These are phyloP conservation scores for Uria aalge DNA, from an alignment of 2,113 vertebrate species.

Conservation along the genomic window DNA sequence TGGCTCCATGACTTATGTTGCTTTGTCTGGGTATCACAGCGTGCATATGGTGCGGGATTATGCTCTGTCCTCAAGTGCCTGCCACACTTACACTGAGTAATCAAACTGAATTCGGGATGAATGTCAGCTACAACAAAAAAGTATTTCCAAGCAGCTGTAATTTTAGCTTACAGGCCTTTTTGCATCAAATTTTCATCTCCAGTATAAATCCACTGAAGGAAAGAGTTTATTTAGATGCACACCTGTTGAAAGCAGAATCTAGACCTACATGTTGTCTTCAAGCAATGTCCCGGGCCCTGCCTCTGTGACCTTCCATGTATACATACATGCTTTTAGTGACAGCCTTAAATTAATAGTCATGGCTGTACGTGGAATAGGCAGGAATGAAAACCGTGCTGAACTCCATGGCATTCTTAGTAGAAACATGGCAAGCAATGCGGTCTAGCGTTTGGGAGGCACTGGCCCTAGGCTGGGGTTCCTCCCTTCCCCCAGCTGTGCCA, in stretches of 20 bases:
- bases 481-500: not conserved
- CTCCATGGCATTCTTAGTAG: not conserved
- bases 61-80: not conserved
- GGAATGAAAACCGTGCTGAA: not conserved
- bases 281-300: fast-evolving
- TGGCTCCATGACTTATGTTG: not conserved
- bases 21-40: not conserved
- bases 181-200: not conserved
- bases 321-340: not conserved
- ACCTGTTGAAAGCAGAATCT: not conserved
- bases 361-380: not conserved
- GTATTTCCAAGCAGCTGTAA: not conserved
- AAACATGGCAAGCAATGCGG: not conserved
- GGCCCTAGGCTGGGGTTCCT: not conserved
- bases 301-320: not conserved
- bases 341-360: not conserved
- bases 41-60: not conserved
- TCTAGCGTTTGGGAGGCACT: not conserved
- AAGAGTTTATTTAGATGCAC: not conserved
- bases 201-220: not conserved
- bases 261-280: not conserved
- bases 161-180: not conserved
- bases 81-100: not conserved
- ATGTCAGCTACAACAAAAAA: not conserved
- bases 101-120: not conserved